phyloP scores from a whole-genome alignment of 2,113 vertebrate species.

The Pedetes capensis region DNA sequence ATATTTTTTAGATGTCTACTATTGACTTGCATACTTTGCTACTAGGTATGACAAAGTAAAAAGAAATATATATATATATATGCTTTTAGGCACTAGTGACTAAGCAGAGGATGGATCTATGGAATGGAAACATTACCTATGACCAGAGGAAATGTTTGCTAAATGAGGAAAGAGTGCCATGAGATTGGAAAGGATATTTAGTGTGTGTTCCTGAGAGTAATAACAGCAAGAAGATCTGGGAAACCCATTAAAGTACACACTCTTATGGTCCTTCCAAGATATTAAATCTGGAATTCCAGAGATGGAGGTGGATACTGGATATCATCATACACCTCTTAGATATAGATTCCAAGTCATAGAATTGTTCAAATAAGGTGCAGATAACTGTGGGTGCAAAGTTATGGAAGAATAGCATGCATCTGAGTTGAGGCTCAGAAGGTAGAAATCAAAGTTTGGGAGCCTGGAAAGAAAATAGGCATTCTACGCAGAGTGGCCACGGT shows the following conservation, averaged over 20 bases:
- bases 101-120: neutral
- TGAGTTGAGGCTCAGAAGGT: neutral
- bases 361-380: neutral
- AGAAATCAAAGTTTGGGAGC: neutral
- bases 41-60: neutral
- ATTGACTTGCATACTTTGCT: neutral
- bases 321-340: neutral
- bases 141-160: neutral
- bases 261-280: neutral
- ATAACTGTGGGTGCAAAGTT: neutral
- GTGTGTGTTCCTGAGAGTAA: rapidly evolving
- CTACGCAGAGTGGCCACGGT: neutral
- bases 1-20: neutral
- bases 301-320: neutral
- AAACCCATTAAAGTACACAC: neutral
- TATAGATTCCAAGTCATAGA: neutral
- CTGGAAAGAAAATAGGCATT: neutral
- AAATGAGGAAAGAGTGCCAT: neutral
- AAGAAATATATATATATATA: neutral
- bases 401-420: neutral
- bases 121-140: neutral
- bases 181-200: neutral
- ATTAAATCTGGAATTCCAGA: neutral
- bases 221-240: neutral
- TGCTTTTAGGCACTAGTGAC: neutral